Base-by-base conservation (phyloP, 2,113 vertebrate species). In the Mus spicilegus region DNA sequence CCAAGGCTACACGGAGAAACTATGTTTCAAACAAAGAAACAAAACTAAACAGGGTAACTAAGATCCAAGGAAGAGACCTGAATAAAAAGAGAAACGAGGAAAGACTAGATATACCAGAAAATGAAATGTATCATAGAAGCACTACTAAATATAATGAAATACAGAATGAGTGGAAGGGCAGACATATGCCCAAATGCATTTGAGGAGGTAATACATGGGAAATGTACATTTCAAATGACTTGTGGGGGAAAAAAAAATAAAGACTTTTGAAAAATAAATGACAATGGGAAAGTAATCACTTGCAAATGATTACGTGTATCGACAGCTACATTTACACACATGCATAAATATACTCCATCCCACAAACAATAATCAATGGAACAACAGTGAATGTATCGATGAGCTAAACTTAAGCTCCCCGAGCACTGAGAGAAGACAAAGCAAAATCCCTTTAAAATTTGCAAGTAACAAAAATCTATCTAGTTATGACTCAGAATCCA, bases 141-240 rank as follows among this genome's bases (percentile, higher is more conserved):
- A 67, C 42, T 49, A 3, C n/a, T 81, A 91, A 92, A 95, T 69
- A 81, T 56, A 86, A 80, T 80, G 28, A 95, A 89, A 72, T 49
- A 63, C 33, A 70, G 7, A 8, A 72, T 42, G 1, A 72, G 19
- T 77, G n/a, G 24, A 63, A 63, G 86, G 26, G 28, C 61, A 87
- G 70, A 72, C 70, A 76, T 42, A 78, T 24, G 39, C 11, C 39
- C 75, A 95, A 76, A 24, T n/a, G 39, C 24, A 73, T 17, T 80
- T 88, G 16, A 39, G 81, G 92, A 78, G 77, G 72, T 58, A 67
- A 13, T 63, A 78, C 39, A 76, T 75, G 16, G 63, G 89, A 97
- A 82, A 73, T 9, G 36, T 63, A 2, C n/a, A 78, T 73, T 12
- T 92, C 54, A 88, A 93, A 84, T 51, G 51, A 84, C 65, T 17